Percentiles rank a stretch among this genome's conserved stretches.
These are phyloP conservation scores for Amblyopsis rosae DNA, from an alignment of 2,113 vertebrate species.

Conservation along the genomic window DNA sequence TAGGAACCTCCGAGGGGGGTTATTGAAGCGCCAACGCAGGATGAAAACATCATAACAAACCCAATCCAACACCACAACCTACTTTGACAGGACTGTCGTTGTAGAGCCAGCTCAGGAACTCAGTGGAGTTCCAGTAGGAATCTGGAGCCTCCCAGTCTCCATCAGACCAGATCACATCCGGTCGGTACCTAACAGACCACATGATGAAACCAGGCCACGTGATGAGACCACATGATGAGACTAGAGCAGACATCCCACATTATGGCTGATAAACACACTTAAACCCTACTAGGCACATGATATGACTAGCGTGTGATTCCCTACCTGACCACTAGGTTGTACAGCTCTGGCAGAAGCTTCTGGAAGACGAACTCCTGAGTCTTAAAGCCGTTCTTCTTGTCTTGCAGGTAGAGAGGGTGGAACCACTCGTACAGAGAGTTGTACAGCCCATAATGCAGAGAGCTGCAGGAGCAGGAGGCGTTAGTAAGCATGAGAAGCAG, in stretches of 20 bases:
- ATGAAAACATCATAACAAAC: no score
- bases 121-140: conserved; percentile 94
- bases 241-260: no score
- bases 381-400: conserved; percentile 86
- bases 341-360: conserved; percentile 89
- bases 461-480: conserved; percentile 66
- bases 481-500: no score
- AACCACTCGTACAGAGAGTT: conserved; percentile 95
- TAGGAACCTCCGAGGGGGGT: no score
- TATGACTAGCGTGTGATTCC: neutral
- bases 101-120: conserved; percentile 95
- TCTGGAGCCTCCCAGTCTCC: conserved; percentile 95
- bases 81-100: conserved; percentile 95
- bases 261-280: no score
- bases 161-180: conserved; percentile 96
- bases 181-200: conserved; percentile 76
- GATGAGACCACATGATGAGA: no score
- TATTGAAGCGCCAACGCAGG: no score
- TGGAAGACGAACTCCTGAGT: conserved; percentile 83
- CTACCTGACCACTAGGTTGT: conserved; percentile 89
- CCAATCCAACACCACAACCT: conserved; percentile 3
- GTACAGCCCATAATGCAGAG: conserved; percentile 89
- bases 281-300: no score
- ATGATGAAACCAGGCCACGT: neutral
- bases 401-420: conserved; percentile 87